Evolutionary conservation across 2,888 invertebrate genomes (phyloP), one percentile per base, ranked within the genome.

Genomic region (Petrophora chlorosata): DNA sequence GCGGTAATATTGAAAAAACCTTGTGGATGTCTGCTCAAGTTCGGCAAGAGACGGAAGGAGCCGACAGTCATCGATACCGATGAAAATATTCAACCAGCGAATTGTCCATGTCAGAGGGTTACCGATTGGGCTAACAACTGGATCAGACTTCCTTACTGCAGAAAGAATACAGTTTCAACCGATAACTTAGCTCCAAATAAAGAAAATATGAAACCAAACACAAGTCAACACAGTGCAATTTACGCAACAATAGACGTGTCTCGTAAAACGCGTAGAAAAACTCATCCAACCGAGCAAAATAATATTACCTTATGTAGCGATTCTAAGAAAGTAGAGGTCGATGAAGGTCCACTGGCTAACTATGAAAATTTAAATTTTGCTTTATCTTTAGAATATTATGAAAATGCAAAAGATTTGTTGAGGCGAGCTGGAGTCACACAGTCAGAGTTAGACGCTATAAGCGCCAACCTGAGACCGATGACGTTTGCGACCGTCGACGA

Each of bases 351-450:
- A 2, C 70, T 87, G 8, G 89, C 91, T 2, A 93, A 94, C 76
- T 95, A 95, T 66, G 94, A 93, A 55, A 95, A 95, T 68, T 91
- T 96, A 61, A 94, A 94, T 68, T 96, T 96, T 77, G 94, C 95
- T 43, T 92, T 95, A 62, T 95, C 95, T 0, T 79, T 96, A 16
- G 94, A 94, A 66, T 92, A 95, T 56, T 96, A 96, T 70, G 95
- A 96, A 76, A 96, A 96, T 73, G 94, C 95, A 33, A 94, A 93
- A 65, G 94, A 95, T 65, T 75, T 94, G 32, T 67, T 94, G 16
- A 83, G 90, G 29, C 91, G 88, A 65, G 92, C 92, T 0, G 92
- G 92, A 2, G 89, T 92, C 1, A 90, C 91, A 3, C 88, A 88
- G 53, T 75, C 80, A n/a, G 92, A 92, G 61, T 66, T 91, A 4